phyloP scores from a whole-genome alignment of 2,113 vertebrate species.

The Stigmatopora argus region DNA sequence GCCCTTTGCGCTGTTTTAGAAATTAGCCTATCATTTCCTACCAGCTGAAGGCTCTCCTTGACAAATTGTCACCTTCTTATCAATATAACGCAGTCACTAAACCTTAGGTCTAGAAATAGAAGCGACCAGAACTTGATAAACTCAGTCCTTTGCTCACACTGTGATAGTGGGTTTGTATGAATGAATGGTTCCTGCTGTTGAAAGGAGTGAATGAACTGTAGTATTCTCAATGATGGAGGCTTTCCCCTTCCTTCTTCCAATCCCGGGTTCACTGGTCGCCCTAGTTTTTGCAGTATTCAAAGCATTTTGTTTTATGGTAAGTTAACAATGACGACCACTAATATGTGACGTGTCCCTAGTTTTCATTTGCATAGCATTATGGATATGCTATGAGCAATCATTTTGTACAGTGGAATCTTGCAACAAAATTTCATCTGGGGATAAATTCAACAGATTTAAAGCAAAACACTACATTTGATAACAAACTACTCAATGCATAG shows the following conservation, averaged over 20 bases:
- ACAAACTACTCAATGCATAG: neutral
- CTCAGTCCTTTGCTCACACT: slow-evolving; percentile 37
- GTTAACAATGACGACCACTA: neutral
- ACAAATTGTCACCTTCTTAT: slow-evolving; percentile 8
- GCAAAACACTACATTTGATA: neutral
- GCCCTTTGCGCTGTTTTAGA: neutral
- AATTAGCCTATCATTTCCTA: neutral
- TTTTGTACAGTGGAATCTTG: neutral
- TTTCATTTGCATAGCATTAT: neutral
- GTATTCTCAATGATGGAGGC: slow-evolving; percentile 43
- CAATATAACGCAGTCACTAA: slow-evolving; percentile 5
- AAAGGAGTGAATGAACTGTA: slow-evolving; percentile 49
- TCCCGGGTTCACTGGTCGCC: slow-evolving; percentile 17
- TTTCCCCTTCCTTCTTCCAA: slow-evolving; percentile 35
- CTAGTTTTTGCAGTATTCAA: neutral
- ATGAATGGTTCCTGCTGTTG: slow-evolving; percentile 51
- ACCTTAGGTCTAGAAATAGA: slow-evolving; percentile 20
- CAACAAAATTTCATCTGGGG: no score
- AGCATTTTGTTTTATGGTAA: neutral
- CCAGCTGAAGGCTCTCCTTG: slow-evolving; percentile 13
- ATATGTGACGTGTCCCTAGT: neutral
- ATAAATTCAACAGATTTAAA: neutral
- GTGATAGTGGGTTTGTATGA: slow-evolving; percentile 43
- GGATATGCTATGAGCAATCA: neutral
- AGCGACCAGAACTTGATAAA: slow-evolving; percentile 32